phyloP scores from a whole-genome alignment of 1,140 invertebrate species.

The Onthophagus taurus region DNA sequence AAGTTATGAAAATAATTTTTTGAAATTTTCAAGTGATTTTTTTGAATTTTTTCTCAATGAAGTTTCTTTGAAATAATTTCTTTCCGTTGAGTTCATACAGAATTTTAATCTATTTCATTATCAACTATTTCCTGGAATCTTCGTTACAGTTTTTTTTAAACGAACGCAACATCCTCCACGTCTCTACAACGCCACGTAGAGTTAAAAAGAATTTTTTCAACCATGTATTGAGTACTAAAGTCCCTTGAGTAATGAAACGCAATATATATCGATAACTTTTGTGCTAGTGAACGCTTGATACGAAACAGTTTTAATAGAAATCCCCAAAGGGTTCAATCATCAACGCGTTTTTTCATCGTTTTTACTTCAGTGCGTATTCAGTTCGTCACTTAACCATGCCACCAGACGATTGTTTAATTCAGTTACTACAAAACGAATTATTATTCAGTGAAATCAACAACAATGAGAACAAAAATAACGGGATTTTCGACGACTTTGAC shows the following conservation, averaged over 20 bases:
- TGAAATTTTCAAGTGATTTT: neutral
- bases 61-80: no score
- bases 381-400: no score
- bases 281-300: conserved; percentile 34
- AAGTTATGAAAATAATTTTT: neutral
- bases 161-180: no score
- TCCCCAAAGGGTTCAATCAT: conserved; percentile 12
- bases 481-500: neutral
- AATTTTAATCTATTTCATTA: no score
- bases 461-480: neutral
- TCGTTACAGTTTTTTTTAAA: no score
- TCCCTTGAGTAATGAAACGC: conserved; percentile 29
- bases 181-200: no score
- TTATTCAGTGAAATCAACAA: neutral
- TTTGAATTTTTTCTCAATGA: no score
- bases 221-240: no score
- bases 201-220: no score
- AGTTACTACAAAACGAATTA: neutral
- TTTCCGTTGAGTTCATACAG: no score
- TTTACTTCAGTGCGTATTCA: neutral
- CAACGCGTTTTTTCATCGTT: conserved; percentile 6
- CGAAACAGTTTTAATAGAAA: conserved; percentile 17
- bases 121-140: no score
- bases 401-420: neutral
- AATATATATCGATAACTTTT: conserved; percentile 28